Base-by-base conservation (phyloP, 2,888 invertebrate genomes). In the Trileptium ribeirensis region DNA sequence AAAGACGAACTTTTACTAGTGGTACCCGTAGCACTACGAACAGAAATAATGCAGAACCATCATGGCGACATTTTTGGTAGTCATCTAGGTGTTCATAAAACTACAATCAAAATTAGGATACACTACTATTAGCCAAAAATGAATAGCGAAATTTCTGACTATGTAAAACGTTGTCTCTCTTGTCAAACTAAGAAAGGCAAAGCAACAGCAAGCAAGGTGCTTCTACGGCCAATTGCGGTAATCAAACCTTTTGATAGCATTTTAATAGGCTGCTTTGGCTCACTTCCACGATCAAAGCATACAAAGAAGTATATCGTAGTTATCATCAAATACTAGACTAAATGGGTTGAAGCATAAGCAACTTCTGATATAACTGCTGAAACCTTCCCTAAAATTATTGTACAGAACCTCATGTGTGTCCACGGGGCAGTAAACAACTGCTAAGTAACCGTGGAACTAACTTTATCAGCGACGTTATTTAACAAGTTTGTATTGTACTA, bases 311-410 rank as follows among this genome's bases (percentile, higher is more conserved):
- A 85, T 39, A 82, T 86, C 37, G 38, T 85, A 15, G 83, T 81
- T 1, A 79, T 82, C 0, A 83, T 82, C 24, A 81, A 83, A 77
- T 81, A 84, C 36, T 81, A 84, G 1, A 82, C 84, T 1, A 81
- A 83, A 29, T 86, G 67, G 75, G 75, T 77, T 82, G 8, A 84
- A 85, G 82, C 83, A 81, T 36, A 87, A 67, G 83, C 87, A 1
- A 77, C 87, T 37, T 85, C 85, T 0, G 84, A 86, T 37, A 86
- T 86, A 67, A 84, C 85, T 51, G 85, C 87, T 0, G 82, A 81
- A n/a, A 86, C 86, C 0, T 83, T 87, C n/a, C 86, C 87, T 0
- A 81, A 81, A 36, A 81, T 83, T 31, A 67, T 86, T 31, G 80
- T 82, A 1, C 79, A 83, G 51, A 36, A 83, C 31, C 34, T 85